Evolutionary conservation across 2,113 vertebrate species (phyloP).

Genomic region (Neolamprologus tretocephalus): DNA sequence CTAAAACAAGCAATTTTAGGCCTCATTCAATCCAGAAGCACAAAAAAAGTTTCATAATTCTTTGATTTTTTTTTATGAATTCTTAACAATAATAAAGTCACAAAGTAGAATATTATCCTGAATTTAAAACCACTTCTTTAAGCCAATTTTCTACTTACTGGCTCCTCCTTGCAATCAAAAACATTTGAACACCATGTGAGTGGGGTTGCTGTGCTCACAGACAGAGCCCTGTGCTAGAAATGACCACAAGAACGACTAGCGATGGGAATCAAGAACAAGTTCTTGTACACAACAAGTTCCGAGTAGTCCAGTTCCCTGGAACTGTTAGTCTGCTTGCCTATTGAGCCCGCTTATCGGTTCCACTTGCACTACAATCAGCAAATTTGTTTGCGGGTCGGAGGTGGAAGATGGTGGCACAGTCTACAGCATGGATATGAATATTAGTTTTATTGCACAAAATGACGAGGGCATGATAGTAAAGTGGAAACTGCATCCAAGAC

Average conservation of each 20-base stretch:
- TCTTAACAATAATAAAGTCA: neutral
- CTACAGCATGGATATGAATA: neutral
- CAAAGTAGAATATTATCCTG: neutral
- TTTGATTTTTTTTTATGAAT: neutral
- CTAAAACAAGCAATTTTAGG: neutral
- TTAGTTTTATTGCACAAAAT: neutral
- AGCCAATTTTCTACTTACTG: neutral
- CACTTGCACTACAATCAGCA: neutral
- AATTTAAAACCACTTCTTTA: neutral
- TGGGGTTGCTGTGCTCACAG: neutral
- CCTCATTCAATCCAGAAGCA: neutral
- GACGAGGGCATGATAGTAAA: neutral
- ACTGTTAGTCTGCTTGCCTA: neutral
- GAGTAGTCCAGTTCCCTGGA: neutral
- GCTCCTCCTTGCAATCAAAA: neutral
- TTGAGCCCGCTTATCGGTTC: neutral
- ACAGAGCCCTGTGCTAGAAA: neutral
- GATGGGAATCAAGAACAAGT: neutral
- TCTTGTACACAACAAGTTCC: neutral
- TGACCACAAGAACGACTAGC: accelerated
- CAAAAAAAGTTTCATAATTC: neutral
- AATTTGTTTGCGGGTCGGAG: neutral
- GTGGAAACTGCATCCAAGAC: neutral
- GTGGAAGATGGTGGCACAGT: neutral
- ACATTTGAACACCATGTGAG: neutral